Percentiles rank a stretch among this genome's conserved stretches.
Conservation (phyloP, 2,797 vertebrate species). For the Takifugu rubripes region DNA sequence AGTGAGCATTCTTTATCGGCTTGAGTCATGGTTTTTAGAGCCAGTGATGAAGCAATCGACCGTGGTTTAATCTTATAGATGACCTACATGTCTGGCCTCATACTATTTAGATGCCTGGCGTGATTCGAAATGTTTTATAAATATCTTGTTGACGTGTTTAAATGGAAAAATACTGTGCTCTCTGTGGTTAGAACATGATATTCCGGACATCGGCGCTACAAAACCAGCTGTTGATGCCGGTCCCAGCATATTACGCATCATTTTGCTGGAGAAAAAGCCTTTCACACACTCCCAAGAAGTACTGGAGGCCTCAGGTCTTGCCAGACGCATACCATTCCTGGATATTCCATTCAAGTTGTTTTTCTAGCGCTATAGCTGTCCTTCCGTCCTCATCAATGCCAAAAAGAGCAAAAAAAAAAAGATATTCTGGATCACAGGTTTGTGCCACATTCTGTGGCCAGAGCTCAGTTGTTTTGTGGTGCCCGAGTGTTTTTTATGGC, state of each 20-base stretch:
- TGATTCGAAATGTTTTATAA: slow-evolving; percentile 19
- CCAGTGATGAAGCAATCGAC: slow-evolving; percentile 22
- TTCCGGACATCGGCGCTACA: slow-evolving; percentile 17
- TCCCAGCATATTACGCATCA: slow-evolving; percentile 12
- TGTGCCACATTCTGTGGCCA: slow-evolving; percentile 22
- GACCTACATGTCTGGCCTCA: slow-evolving; percentile 5
- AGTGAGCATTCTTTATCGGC: slow-evolving; percentile 8
- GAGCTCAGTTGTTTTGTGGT: slow-evolving; percentile 43
- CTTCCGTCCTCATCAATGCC: background rate
- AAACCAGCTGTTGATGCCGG: slow-evolving; percentile 14
- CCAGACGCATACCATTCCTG: slow-evolving; percentile 12
- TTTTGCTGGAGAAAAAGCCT: slow-evolving; percentile 21
- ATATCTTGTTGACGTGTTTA: slow-evolving; percentile 23
- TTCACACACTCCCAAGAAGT: background rate
- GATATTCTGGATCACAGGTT: slow-evolving; percentile 13
- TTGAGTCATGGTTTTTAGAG: slow-evolving; percentile 7
- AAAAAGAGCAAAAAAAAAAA: slow-evolving; percentile 37
- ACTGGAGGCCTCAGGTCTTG: background rate
- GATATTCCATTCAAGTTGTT: slow-evolving; percentile 2
- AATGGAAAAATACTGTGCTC: slow-evolving; percentile 14
- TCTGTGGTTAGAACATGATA: slow-evolving; percentile 12
- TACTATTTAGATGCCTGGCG: slow-evolving; percentile 14
- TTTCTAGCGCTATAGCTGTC: slow-evolving; percentile 4
- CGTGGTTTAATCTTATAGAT: slow-evolving; percentile 18
- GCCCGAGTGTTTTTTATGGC: slow-evolving; percentile 58